Evolutionary conservation across 2,888 invertebrate species (phyloP).

Genomic region (Drosophila nigritarsus): DNA sequence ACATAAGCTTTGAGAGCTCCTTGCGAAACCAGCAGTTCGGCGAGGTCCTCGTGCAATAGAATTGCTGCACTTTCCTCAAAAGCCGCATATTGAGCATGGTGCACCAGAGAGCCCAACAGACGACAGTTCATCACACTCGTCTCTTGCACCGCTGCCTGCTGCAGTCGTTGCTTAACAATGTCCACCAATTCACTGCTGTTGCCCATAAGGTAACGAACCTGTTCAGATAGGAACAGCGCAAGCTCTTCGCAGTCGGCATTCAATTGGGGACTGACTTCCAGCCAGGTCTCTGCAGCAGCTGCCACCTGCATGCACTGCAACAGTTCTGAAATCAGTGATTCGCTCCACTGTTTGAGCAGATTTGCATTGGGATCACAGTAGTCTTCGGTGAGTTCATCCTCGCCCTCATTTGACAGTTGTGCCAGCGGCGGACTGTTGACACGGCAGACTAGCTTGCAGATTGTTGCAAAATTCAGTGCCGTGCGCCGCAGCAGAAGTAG

Average conservation of each 20-base stretch:
- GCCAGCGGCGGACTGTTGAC: slow-evolving; percentile 29
- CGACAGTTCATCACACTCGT: slow-evolving; percentile 70
- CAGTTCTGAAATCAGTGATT: slow-evolving; percentile 69
- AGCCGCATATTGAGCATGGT: slow-evolving; percentile 68
- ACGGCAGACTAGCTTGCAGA: slow-evolving; percentile 80
- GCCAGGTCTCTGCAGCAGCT: slow-evolving; percentile 70
- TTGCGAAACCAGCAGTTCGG: slow-evolving; percentile 66
- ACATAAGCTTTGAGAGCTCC: slow-evolving; percentile 71
- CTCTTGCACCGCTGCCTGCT: slow-evolving; percentile 60
- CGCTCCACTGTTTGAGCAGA: slow-evolving; percentile 80
- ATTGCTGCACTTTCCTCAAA: slow-evolving; percentile 81
- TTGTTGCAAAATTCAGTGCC: slow-evolving; percentile 75
- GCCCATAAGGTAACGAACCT: slow-evolving; percentile 69
- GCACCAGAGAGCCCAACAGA: slow-evolving; percentile 68
- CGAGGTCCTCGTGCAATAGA: slow-evolving; percentile 79
- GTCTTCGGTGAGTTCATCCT: slow-evolving; percentile 81
- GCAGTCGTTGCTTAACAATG: slow-evolving; percentile 73
- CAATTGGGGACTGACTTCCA: slow-evolving; percentile 51
- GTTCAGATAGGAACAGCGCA: slow-evolving; percentile 73
- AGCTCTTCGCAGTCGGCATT: slow-evolving; percentile 48
- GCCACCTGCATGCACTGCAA: slow-evolving; percentile 73
- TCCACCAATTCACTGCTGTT: slow-evolving; percentile 68
- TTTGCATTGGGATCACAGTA: slow-evolving; percentile 82
- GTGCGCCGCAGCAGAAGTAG: slow-evolving; percentile 62
- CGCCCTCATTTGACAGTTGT: slow-evolving; percentile 47